A percentile compares a stretch with the other conserved stretches of the same genome.
Conservation (phyloP, 2,113 vertebrate species). For the Turnix velox region DNA sequence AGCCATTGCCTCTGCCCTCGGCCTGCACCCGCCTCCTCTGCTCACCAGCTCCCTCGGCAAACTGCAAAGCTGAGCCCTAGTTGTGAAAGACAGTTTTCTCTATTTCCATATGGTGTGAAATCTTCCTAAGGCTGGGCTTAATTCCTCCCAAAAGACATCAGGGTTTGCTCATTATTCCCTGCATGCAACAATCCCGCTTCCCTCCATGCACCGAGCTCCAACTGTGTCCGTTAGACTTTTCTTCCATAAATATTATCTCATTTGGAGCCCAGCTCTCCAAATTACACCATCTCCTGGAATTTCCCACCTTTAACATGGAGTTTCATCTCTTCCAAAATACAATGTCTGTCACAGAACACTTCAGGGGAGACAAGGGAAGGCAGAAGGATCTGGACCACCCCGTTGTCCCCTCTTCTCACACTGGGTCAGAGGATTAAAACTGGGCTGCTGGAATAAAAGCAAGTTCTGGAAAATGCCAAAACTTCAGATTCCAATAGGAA, state of each 20-base stretch:
- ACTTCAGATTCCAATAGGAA: background rate
- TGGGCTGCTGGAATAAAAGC: background rate
- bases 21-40: fast-evolving
- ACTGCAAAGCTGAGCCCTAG: background rate
- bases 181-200: background rate
- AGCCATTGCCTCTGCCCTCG: background rate
- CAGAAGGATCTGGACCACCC: background rate
- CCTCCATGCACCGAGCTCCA: fast-evolving
- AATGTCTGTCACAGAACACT: background rate
- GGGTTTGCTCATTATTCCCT: background rate
- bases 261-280: background rate
- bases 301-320: background rate
- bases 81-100: background rate
- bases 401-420: background rate
- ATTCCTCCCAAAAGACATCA: background rate
- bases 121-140: background rate
- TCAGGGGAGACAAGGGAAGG: background rate
- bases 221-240: background rate
- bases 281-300: background rate
- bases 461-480: background rate
- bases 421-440: background rate
- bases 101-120: background rate
- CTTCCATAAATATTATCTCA: background rate
- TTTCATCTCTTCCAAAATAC: background rate
- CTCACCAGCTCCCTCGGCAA: background rate